Evolutionary conservation across 2,888 invertebrate species (phyloP), one percentile per base, ranked within the genome.

Genomic region (Acrobasis suavella): DNA sequence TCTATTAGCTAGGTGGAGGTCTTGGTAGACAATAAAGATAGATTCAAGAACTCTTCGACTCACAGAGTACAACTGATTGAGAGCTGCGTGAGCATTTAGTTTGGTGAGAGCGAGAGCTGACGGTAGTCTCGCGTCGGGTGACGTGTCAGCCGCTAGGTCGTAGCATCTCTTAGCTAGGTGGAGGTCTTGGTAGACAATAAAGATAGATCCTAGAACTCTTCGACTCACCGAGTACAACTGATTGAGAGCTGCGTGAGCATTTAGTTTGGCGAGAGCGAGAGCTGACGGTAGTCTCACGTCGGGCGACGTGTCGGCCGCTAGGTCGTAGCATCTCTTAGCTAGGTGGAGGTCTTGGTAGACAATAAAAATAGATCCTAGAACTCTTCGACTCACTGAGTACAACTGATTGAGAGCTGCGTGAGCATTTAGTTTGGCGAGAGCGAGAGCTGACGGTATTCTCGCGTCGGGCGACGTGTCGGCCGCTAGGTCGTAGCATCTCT

Each of bases 281-380:
- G 96, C 96, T 6, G 98, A 98, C 1, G 98, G 98, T 50, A 98
- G 95, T 82, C 96, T 95, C 0, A 98, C 98, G 84, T 98, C 98
- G 0, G 95, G 93, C 82, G 96, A 96, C 0, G 97, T 96, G 83
- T 98, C 98, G 0, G 74, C 74, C 5, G 75, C 0, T 97, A 97
- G 3, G 22, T 22, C 22, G 1, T 10, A 99, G 86, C 97, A 97
- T 37, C 99, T 94, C 91, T 99, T 99, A 37, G 75, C 0, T 97
- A 97, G 94, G 93, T 22, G 22, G 60, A 37, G 60, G 60, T 42
- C 7, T 49, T 5, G 38, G 38, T 39, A 9, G 50, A 39, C 39
- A 15, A 22, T 22, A 3, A 2, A n/a, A 22, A 3, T 22, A 22
- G 22, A 2, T 22, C 3, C 22, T n/a, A 22, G 22, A 22, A 22